These are phyloP conservation scores for Pherbina coryleti DNA, from an alignment of 2,888 invertebrate genomes.

Conservation along the genomic window DNA sequence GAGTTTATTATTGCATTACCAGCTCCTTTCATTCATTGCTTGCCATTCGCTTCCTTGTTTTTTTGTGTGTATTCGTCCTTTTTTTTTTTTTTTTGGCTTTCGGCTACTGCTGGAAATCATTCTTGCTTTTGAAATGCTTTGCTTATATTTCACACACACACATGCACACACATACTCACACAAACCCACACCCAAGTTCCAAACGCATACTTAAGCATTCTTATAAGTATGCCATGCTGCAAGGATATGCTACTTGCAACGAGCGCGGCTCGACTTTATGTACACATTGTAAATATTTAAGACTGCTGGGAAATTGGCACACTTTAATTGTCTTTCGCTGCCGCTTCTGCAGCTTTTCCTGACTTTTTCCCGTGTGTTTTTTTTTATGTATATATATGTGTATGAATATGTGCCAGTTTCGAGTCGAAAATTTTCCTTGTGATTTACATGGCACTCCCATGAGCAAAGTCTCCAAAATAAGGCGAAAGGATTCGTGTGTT, in stretches of 20 bases:
- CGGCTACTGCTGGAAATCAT: background rate
- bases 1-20: conserved; percentile 22
- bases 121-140: conserved; percentile 3
- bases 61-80: no score
- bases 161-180: background rate
- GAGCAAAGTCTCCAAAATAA: conserved; percentile 16
- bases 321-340: conserved; percentile 40
- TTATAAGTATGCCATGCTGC: conserved; percentile 16
- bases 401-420: conserved; percentile 15
- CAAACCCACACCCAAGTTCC: background rate
- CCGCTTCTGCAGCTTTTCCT: background rate
- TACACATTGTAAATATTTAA: background rate
- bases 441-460: conserved; percentile 23
- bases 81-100: background rate
- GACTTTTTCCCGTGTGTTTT: conserved; percentile 8
- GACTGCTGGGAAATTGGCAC: conserved; percentile 37
- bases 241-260: background rate
- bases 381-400: conserved; percentile 21
- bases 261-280: background rate
- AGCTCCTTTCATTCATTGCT: conserved; percentile 1
- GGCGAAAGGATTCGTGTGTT: background rate
- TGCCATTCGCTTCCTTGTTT: background rate
- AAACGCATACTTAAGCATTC: background rate
- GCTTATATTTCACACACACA: background rate
- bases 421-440: background rate